phyloP scores from a whole-genome alignment of 1,140 invertebrate genomes.

The Rhopalosiphum maidis region DNA sequence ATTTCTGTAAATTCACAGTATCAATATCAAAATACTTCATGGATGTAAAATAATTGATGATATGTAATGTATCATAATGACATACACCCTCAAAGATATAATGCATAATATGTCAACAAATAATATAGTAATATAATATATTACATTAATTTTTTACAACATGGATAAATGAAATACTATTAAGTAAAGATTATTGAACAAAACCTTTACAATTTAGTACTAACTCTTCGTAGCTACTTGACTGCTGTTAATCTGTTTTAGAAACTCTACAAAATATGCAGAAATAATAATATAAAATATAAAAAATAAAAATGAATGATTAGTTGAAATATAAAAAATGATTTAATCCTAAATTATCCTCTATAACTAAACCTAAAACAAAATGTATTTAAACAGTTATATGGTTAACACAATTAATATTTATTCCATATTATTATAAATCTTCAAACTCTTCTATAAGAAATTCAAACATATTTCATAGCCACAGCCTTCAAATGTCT shows the following conservation, averaged over 20 bases:
- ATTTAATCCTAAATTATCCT: neutral
- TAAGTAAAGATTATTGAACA: no score
- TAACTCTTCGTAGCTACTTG: neutral
- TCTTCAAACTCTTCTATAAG: neutral
- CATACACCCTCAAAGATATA: no score
- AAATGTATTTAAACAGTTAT: neutral
- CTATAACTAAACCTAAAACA: neutral
- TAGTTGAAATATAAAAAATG: neutral
- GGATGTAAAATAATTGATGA: no score
- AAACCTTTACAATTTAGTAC: no score
- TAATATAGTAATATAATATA: no score
- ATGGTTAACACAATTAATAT: neutral
- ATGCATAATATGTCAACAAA: no score
- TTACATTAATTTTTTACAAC: no score
- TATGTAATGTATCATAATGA: no score
- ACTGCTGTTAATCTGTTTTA: neutral
- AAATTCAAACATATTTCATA: neutral
- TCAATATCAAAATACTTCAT: no score
- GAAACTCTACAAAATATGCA: constrained; percentile 8
- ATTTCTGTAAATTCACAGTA: no score
- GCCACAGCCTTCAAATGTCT: neutral
- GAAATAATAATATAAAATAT: neutral
- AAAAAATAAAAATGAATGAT: neutral
- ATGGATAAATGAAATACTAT: no score
- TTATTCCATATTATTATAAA: neutral